Percentiles rank a stretch among this genome's conserved stretches.
Evolutionary conservation across 2,113 vertebrate species (phyloP).

Genomic region (Hypanus sabinus): DNA sequence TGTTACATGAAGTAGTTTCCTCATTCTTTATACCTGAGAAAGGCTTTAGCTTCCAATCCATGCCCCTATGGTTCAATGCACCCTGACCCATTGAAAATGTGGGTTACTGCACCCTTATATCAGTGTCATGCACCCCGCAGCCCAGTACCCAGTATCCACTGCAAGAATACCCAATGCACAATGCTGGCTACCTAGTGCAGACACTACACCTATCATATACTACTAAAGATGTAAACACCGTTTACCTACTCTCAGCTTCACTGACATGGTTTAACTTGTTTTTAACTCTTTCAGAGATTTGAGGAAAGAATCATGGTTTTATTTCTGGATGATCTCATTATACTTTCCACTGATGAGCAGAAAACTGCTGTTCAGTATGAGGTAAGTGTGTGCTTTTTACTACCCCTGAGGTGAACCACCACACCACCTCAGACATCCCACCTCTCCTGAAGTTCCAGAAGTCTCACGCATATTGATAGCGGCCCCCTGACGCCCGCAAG

Average conservation of each 20-base stretch:
- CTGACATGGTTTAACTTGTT: not conserved
- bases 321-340: constrained; percentile 65
- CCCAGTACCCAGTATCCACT: too few species aligned
- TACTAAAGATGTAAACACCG: not conserved
- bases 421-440: too few species aligned
- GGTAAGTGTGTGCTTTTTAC: constrained; percentile 46
- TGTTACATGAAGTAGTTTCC: not conserved
- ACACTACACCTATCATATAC: too few species aligned
- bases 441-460: too few species aligned
- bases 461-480: too few species aligned
- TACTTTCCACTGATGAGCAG: constrained; percentile 63
- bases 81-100: too few species aligned
- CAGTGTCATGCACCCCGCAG: too few species aligned
- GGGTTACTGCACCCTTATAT: too few species aligned
- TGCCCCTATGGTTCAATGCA: not conserved
- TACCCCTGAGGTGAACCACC: not conserved
- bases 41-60: not conserved
- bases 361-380: constrained; percentile 58
- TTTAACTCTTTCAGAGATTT: constrained; percentile 47
- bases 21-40: not conserved
- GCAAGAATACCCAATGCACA: too few species aligned
- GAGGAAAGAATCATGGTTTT: constrained; percentile 62
- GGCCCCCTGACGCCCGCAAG: too few species aligned
- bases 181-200: too few species aligned
- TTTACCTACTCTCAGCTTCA: not conserved